Percentiles rank a stretch among this genome's conserved stretches.
Evolutionary conservation across 2,888 invertebrate species (phyloP).

Genomic region (Noctuana brunneofusca): DNA sequence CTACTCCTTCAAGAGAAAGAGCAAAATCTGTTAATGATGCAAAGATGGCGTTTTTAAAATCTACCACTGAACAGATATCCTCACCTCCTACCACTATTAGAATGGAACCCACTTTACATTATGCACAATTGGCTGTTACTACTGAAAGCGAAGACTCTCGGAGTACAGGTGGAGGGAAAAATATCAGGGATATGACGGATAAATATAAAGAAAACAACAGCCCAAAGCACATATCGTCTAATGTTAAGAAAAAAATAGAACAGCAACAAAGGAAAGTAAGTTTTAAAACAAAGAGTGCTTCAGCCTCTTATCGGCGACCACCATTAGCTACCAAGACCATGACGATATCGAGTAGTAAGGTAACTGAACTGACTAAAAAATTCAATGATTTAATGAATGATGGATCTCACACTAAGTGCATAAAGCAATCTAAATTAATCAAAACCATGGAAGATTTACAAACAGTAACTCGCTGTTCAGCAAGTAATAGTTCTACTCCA

Average conservation of each 20-base stretch:
- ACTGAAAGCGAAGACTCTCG: conserved; percentile 73
- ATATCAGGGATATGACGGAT: conserved; percentile 46
- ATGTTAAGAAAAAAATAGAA: conserved; percentile 61
- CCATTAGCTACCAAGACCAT: conserved; percentile 72
- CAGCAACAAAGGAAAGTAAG: conserved; percentile 81
- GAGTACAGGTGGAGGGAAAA: conserved; percentile 74
- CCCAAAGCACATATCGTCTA: conserved; percentile 50
- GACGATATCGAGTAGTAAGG: conserved; percentile 81
- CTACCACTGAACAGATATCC: conserved; percentile 54
- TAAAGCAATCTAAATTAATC: conserved; percentile 81
- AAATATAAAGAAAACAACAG: conserved; percentile 45
- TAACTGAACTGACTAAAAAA: conserved; percentile 86
- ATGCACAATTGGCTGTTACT: conserved; percentile 71
- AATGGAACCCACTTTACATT: conserved; percentile 60
- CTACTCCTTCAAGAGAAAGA: conserved; percentile 54
- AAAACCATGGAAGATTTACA: conserved; percentile 78
- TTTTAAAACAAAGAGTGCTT: conserved; percentile 83
- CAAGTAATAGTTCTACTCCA: conserved; percentile 73
- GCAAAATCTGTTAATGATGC: conserved; percentile 67
- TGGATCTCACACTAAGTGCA: conserved; percentile 57
- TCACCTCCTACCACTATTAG: conserved; percentile 41
- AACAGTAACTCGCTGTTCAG: conserved; percentile 55
- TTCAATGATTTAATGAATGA: conserved; percentile 85
- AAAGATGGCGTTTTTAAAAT: conserved; percentile 69
- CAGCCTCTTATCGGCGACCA: conserved; percentile 70